phyloP scores from a whole-genome alignment of 2,797 vertebrate species.

The Silurus lanzhouensis region DNA sequence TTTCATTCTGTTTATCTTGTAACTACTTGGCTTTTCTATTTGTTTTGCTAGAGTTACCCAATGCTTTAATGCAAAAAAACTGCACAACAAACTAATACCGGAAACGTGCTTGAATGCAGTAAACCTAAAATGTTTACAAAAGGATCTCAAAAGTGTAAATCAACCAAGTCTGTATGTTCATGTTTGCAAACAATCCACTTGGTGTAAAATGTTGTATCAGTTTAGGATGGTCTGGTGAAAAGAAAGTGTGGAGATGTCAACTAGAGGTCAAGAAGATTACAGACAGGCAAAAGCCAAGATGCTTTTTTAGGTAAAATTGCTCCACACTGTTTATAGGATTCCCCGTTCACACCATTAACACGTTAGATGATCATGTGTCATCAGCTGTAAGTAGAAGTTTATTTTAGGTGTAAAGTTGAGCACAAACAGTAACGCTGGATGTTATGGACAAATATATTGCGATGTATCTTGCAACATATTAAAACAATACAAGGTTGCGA shows the following conservation, averaged over 20 bases:
- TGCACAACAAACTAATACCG: not conserved
- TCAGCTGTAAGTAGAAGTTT: not conserved
- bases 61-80: not conserved
- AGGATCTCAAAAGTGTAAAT: not conserved
- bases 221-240: not conserved
- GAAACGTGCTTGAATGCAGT: not conserved
- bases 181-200: not conserved
- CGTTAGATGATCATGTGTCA: not conserved
- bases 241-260: conserved; percentile 34
- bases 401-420: not conserved
- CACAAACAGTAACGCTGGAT: conserved; percentile 2
- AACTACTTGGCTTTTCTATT: not conserved
- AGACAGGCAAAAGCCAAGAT: not conserved
- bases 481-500: not conserved
- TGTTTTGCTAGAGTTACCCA: not conserved
- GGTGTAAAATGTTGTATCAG: not conserved
- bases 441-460: not conserved
- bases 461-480: not conserved
- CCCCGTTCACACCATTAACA: not conserved
- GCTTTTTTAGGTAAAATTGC: conserved; percentile 15
- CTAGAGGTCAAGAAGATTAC: not conserved
- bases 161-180: not conserved
- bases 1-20: not conserved
- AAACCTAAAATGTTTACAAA: not conserved
- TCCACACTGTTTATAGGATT: not conserved